phyloP scores from a whole-genome alignment of 35 echinoderm and acorn worm species.

The Apostichopus californicus region DNA sequence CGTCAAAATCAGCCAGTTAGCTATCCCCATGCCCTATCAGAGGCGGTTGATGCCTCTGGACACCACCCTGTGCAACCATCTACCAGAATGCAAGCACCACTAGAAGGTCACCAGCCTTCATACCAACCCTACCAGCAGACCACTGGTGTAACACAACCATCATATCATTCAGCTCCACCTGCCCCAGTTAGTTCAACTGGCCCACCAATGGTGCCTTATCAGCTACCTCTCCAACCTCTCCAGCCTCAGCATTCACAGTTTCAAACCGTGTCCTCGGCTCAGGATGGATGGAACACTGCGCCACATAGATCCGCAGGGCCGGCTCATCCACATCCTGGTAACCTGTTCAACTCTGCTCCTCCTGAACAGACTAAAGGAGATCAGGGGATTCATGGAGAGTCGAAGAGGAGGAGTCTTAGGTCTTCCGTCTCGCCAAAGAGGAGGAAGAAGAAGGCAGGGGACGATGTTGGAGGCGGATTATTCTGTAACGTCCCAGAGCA shows the following conservation, averaged over 20 bases:
- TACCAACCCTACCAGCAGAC: not conserved
- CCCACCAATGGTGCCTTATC: not conserved
- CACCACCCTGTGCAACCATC: not conserved
- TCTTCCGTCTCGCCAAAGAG: constrained; percentile 37
- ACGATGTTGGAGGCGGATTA: constrained; percentile 58
- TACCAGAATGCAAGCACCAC: not conserved
- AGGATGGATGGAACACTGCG: not conserved
- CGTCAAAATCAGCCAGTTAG: not conserved
- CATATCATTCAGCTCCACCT: not conserved
- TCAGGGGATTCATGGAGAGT: not conserved
- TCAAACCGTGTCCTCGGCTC: not conserved
- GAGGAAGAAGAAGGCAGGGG: constrained; percentile 14
- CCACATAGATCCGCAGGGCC: not conserved
- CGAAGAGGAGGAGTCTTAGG: not conserved
- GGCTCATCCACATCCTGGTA: not conserved
- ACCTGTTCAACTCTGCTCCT: not conserved
- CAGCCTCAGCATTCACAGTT: not conserved
- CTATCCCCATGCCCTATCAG: not conserved
- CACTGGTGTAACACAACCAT: not conserved
- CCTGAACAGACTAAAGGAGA: not conserved
- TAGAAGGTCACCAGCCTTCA: not conserved
- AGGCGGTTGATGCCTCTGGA: not conserved
- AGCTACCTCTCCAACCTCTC: not conserved
- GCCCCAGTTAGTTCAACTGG: not conserved
- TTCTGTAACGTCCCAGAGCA: constrained; percentile 99